Base-by-base conservation (phyloP, 2,888 invertebrate genomes). In the Trachelus troglodyta region DNA sequence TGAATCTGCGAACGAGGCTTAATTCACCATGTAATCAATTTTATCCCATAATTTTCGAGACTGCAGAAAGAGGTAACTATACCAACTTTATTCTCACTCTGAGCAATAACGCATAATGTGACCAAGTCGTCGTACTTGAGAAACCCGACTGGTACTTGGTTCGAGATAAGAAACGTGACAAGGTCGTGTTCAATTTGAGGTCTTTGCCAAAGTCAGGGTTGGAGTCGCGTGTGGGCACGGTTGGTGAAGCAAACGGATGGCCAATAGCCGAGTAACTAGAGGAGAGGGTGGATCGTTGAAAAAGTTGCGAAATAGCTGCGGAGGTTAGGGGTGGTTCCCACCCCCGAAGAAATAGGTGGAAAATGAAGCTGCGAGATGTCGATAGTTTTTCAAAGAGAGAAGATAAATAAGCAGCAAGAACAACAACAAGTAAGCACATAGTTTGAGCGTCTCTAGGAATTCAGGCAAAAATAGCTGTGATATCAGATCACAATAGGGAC, bases 401-500 rank as follows among this genome's bases (percentile, higher is more conserved):
- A 9, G 23, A 56, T 56, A 56, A 56, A 23, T 56, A 56, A 56
- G 23, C 23, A 56, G 56, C 56, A 56, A 23, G 56, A 56, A 9
- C 56, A 56, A 56, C 40, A 23, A 23, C 56, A 9, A 23, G 23
- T 56, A 56, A 56, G 9, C 23, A 23, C 23, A 56, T 9, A 15
- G 56, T 23, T 23, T 9, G 23, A 56, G 23, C 56, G 56, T 23
- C 56, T 23, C 56, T 85, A 78, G 83, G 85, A 81, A 87, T 85
- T 85, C 83, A 82, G 83, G 82, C 82, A 85, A 87, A 87, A 87
- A 86, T 87, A 87, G 84, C 79, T 84, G 80, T 85, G 88, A 88
- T 88, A 88, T 88, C 87, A 82, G 87, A 87, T 88, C 87, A 86
- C 87, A 87, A 88, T 88, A 83, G 87, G 83, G 81, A 81, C 83